These are phyloP conservation scores for Limenitis camilla DNA, from an alignment of 2,888 invertebrate species.

Conservation along the genomic window DNA sequence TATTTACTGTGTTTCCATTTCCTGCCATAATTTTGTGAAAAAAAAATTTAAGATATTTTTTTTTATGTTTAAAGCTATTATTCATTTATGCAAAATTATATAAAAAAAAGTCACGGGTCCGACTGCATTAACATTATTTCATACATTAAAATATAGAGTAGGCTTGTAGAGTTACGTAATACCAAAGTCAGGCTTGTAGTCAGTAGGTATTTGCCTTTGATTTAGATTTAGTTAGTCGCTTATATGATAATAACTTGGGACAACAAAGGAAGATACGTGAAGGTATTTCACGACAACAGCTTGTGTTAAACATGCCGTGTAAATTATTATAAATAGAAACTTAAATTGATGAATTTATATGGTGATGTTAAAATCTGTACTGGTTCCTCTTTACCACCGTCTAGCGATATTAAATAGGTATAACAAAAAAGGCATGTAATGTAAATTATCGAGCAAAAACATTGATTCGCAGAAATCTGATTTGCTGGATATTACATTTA, in stretches of 20 bases:
- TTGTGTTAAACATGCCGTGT: conserved; percentile 4
- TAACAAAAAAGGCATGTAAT: background rate
- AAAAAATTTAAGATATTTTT: too few relatives aligned
- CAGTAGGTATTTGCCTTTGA: conserved; percentile 22
- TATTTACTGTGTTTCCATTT: too few relatives aligned
- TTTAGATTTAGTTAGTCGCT: conserved; percentile 31
- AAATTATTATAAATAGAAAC: conserved; percentile 8
- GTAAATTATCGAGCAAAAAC: background rate
- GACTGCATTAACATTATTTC: too few relatives aligned
- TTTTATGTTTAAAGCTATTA: too few relatives aligned
- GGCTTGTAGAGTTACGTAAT: too few relatives aligned
- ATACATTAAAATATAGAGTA: too few relatives aligned
- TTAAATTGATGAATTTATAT: conserved; percentile 3
- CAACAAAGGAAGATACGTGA: conserved; percentile 29
- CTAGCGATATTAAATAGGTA: background rate
- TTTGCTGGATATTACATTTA: too few relatives aligned
- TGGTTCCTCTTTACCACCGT: background rate
- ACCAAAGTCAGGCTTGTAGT: too few relatives aligned
- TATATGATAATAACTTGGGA: conserved; percentile 35
- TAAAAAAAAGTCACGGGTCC: too few relatives aligned
- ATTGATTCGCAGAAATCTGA: too few relatives aligned
- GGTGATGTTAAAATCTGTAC: background rate
- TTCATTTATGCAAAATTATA: too few relatives aligned
- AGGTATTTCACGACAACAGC: conserved; percentile 19
- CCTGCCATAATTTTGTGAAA: too few relatives aligned